These are phyloP conservation scores for Morpho deidamia DNA, from an alignment of 2,888 invertebrate genomes.

Conservation along the genomic window DNA sequence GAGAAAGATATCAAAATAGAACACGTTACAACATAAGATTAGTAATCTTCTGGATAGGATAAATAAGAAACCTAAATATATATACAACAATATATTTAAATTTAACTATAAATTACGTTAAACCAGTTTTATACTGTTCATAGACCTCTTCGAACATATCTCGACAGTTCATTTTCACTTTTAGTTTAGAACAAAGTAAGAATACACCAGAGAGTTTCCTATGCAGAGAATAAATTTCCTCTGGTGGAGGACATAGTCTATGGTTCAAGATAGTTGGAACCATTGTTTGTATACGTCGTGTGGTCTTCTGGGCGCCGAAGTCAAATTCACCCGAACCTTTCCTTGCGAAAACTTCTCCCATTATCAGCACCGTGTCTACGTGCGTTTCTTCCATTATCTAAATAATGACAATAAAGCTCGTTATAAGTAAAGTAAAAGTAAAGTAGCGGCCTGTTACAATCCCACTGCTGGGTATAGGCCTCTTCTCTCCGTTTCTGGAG, in stretches of 20 bases:
- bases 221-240: constrained; percentile 98
- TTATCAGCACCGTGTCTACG: constrained; percentile 96
- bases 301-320: constrained; percentile 90
- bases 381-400: constrained; percentile 95
- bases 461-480: too few relatives aligned
- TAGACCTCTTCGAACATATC: constrained; percentile 91
- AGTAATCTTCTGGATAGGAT: too few relatives aligned
- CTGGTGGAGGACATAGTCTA: constrained; percentile 96
- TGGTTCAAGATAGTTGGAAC: constrained; percentile 97
- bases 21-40: too few relatives aligned
- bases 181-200: constrained; percentile 92
- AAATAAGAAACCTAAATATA: too few relatives aligned
- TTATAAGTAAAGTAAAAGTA: too few relatives aligned
- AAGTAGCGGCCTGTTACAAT: too few relatives aligned
- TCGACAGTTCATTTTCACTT: constrained; percentile 88
- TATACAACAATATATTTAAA: too few relatives aligned
- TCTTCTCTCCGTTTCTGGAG: too few relatives aligned
- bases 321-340: constrained; percentile 86
- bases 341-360: constrained; percentile 94
- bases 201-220: constrained; percentile 97
- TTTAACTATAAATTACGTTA: too few relatives aligned
- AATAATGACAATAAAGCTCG: constrained; percentile 6
- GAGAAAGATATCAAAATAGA: too few relatives aligned
- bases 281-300: constrained; percentile 87
- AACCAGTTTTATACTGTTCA: constrained; percentile 76